Evolutionary conservation across 2,113 vertebrate species (phyloP), one percentile per base, ranked within the genome.

Genomic region (Myxocyprinus asiaticus): DNA sequence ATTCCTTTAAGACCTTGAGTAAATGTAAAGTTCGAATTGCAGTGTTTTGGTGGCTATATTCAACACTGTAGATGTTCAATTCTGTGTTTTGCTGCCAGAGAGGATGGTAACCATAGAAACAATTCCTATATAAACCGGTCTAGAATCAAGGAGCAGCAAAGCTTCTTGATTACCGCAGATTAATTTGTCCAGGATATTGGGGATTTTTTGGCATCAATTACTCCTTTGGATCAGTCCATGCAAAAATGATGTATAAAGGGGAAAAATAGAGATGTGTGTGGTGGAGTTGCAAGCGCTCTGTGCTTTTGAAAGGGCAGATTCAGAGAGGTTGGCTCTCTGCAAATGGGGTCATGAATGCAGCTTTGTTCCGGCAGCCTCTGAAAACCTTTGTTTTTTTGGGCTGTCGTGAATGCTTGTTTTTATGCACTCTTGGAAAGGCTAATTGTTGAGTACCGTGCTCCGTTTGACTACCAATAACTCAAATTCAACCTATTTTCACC

Each of bases 81-180:
- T 58, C 5, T 58, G 55, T 58, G 6, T 6, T 33, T 33, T 33
- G 1, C 22, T 33, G 22, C 22, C 77, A 59, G 9, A 76, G 71
- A 82, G 80, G 81, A 88, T 83, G 80, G 90, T 91, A 86, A 75
- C 88, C 88, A 90, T 91, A 81, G 88, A 84, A 88, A 91, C 88
- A 66, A 50, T 84, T 82, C 77, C 85, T 89, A 83, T 80, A 86
- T 86, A 82, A 86, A 84, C 82, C 72, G 62, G 58, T 58, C 42
- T 56, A 48, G 15, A 58, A 33, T 33, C 22, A 1, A 33, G 22
- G 22, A 33, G 22, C 3, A 33, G 22, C 22, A 33, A 33, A 33
- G 22, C 22, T 33, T 33, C 22, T 33, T 33, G 22, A 33, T 33
- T 33, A 33, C 22, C 22, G 3, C 22, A 33, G 22, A 33, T 33